Conservation (phyloP, 2,113 vertebrate species). For the Nibea albiflora region DNA sequence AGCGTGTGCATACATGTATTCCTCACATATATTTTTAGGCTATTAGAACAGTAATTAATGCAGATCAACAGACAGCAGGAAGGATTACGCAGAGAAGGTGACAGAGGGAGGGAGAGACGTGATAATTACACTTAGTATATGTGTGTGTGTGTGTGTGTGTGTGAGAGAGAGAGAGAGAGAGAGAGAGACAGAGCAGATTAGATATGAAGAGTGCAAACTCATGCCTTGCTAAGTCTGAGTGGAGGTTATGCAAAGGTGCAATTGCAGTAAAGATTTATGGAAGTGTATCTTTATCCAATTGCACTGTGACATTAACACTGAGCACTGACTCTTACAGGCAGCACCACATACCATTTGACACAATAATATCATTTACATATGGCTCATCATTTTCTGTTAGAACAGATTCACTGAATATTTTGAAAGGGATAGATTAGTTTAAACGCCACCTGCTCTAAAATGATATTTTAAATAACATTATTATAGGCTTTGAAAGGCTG, state of each 20-base stretch:
- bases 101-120: conserved; percentile 20
- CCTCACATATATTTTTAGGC: conserved; percentile 37
- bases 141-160: background rate
- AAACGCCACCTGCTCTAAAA: conserved; percentile 6
- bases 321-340: conserved; percentile 4
- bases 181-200: background rate
- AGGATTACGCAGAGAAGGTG: conserved; percentile 44
- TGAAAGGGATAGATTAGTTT: background rate
- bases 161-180: background rate
- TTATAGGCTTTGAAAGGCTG: background rate
- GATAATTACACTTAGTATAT: conserved; percentile 25
- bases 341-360: background rate
- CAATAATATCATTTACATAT: conserved; percentile 3
- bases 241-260: conserved; percentile 16
- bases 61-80: conserved; percentile 10
- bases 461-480: background rate
- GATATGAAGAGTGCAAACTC: conserved; percentile 32
- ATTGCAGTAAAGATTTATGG: background rate
- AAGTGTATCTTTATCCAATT: conserved; percentile 12
- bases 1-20: background rate
- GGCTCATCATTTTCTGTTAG: background rate
- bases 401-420: background rate
- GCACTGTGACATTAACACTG: conserved; percentile 7
- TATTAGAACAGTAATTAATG: conserved; percentile 44
- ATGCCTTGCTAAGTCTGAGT: conserved; percentile 11